Evolutionary conservation across 2,888 invertebrate species (phyloP).

Genomic region (Rosalia funebris): DNA sequence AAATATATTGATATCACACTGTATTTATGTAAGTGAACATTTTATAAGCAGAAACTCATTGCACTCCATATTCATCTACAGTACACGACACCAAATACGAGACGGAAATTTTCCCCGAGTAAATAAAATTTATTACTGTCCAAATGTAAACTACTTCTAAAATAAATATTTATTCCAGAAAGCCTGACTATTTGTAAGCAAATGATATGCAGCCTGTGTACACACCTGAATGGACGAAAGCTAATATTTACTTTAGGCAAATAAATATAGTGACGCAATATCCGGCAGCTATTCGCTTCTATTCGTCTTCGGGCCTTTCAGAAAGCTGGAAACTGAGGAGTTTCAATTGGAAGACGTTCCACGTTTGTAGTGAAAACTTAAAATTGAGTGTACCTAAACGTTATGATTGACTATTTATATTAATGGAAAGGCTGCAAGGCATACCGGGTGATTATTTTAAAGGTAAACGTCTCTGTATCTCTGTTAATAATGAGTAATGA

Average conservation of each 20-base stretch:
- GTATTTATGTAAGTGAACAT: too few relatives aligned
- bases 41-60: background rate
- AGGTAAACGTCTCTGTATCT: too few relatives aligned
- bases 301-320: conserved; percentile 43
- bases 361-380: background rate
- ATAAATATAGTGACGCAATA: conserved; percentile 60
- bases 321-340: conserved; percentile 4
- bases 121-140: conserved; percentile 32
- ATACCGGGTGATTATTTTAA: too few relatives aligned
- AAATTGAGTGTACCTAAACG: too few relatives aligned
- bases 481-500: too few relatives aligned
- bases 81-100: background rate
- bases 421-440: too few relatives aligned
- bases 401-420: too few relatives aligned
- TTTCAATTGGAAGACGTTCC: too few relatives aligned
- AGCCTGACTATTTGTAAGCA: conserved; percentile 59
- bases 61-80: background rate
- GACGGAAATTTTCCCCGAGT: conserved; percentile 19
- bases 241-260: conserved; percentile 59
- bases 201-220: conserved; percentile 62
- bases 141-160: conserved; percentile 49
- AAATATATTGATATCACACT: too few relatives aligned
- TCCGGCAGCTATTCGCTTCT: conserved; percentile 57
- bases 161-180: conserved; percentile 57
- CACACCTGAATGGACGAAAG: conserved; percentile 61